Conservation (phyloP, 2,113 vertebrate genomes). For the Entomyzon cyanotis region DNA sequence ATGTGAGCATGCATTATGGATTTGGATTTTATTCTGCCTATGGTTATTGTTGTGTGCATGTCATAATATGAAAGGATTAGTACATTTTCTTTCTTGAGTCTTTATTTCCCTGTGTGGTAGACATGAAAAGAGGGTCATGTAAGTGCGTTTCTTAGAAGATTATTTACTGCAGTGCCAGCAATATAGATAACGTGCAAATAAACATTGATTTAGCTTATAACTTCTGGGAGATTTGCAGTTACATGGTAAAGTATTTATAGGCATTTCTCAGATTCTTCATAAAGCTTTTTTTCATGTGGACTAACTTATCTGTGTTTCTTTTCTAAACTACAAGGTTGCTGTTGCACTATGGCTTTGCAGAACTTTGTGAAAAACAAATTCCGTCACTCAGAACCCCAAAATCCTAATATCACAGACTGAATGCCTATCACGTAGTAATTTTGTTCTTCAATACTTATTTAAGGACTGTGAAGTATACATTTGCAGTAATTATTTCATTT, state of each 20-base stretch:
- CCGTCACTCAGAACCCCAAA: neutral
- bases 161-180: neutral
- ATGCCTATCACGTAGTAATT: neutral
- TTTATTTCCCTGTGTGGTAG: neutral
- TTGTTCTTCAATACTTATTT: neutral
- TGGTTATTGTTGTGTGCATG: neutral
- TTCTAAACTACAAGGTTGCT: neutral
- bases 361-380: neutral
- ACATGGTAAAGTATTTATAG: neutral
- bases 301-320: neutral
- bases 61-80: slow-evolving; percentile 24
- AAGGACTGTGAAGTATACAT: neutral
- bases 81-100: neutral
- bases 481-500: neutral
- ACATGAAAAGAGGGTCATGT: neutral
- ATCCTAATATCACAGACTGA: neutral
- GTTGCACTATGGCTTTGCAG: neutral
- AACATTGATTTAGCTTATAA: neutral
- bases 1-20: slow-evolving; percentile 25
- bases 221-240: neutral
- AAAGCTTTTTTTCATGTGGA: neutral
- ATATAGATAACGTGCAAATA: neutral
- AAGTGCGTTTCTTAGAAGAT: neutral
- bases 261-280: neutral
- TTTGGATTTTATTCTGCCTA: slow-evolving; percentile 44